phyloP scores from a whole-genome alignment of 2,888 invertebrate species.

The Syrphus vitripennis region DNA sequence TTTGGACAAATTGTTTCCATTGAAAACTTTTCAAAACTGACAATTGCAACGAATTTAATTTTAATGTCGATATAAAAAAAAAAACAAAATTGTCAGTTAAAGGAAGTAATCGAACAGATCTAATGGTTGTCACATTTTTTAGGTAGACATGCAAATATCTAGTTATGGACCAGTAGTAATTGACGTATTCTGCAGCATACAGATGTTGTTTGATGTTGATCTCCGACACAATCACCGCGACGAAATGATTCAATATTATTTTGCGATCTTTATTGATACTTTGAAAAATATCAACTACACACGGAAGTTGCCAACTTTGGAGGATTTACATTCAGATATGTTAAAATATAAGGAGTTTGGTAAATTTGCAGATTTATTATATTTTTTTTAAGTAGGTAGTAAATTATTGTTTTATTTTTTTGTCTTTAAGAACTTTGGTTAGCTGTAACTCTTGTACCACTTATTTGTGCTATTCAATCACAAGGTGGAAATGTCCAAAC shows the following conservation, averaged over 20 bases:
- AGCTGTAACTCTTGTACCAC: conserved; percentile 26
- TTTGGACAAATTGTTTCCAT: not conserved
- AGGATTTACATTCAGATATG: conserved; percentile 22
- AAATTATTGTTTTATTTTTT: not conserved
- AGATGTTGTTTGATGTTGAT: conserved; percentile 22
- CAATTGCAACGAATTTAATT: too few species aligned
- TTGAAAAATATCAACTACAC: conserved; percentile 7
- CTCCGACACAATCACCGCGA: conserved; percentile 38
- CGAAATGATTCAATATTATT: conserved; percentile 40
- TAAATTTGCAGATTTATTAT: not conserved
- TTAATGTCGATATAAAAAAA: too few species aligned
- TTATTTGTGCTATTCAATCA: not conserved
- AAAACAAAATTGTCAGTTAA: too few species aligned
- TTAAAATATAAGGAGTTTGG: conserved; percentile 27
- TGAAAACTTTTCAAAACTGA: too few species aligned
- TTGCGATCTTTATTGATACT: conserved; percentile 43
- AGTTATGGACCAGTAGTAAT: conserved; percentile 38
- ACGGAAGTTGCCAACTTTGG: conserved; percentile 31
- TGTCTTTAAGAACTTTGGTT: conserved; percentile 36
- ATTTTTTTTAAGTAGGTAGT: not conserved
- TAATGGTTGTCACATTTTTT: not conserved
- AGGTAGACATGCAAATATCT: conserved; percentile 50
- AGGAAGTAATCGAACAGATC: too few species aligned
- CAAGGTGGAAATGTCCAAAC: not conserved
- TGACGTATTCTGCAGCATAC: conserved; percentile 23